Conservation (phyloP, 2,113 vertebrate genomes). For the Hippopotamus amphibius region DNA sequence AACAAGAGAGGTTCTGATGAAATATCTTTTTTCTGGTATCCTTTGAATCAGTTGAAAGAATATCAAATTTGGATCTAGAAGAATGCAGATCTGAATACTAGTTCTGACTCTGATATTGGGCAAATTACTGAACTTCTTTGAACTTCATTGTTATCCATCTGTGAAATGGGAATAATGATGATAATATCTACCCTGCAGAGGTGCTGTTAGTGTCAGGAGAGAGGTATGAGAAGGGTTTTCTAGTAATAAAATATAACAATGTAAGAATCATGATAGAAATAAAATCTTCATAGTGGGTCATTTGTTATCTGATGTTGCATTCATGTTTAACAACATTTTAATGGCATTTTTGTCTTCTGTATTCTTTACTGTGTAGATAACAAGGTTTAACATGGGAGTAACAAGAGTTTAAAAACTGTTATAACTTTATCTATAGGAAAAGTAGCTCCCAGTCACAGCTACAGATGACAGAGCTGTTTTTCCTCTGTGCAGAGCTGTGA, state of each 20-base stretch:
- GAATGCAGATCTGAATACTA: no score
- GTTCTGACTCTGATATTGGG: neutral
- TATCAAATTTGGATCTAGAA: neutral
- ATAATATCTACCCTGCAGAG: neutral
- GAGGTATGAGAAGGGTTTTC: neutral
- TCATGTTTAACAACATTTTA: neutral
- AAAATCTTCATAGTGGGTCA: neutral
- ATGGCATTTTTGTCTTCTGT: slow-evolving; percentile 33
- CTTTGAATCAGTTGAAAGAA: neutral
- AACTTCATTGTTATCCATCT: neutral
- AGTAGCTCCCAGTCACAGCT: neutral
- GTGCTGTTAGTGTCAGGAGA: neutral
- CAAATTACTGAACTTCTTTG: neutral
- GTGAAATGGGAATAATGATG: neutral
- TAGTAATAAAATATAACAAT: neutral
- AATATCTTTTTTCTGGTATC: neutral
- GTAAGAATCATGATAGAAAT: neutral
- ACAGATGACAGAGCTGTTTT: neutral
- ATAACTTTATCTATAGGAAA: neutral
- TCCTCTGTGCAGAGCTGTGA: neutral
- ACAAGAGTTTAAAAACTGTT: neutral
- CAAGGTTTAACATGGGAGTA: slow-evolving; percentile 22
- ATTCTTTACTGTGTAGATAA: slow-evolving; percentile 52
- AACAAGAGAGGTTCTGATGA: neutral
- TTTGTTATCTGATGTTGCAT: neutral